Evolutionary conservation across 2,888 invertebrate species (phyloP), one percentile per base, ranked within the genome.

Genomic region (Cordilura impudica): DNA sequence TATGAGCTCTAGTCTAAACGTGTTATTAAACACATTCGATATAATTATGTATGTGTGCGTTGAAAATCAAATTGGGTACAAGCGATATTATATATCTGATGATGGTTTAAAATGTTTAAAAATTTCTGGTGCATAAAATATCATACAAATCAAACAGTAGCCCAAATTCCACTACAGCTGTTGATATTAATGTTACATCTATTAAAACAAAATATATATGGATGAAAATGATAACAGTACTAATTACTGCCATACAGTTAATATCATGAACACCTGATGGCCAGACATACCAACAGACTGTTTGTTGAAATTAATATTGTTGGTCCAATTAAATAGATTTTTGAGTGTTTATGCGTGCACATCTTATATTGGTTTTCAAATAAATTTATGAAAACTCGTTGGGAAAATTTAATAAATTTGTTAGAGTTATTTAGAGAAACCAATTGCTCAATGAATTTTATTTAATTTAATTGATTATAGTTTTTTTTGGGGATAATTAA

Each of bases 71-170:
- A n/a, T n/a, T 39, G n/a, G n/a, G 12, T 39, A 39, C n/a, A 39
- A n/a, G n/a, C n/a, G n/a, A 39, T 35, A 39, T 39, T 39, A 12
- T 39, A n/a, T 39, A n/a, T 12, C 35, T 39, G 35, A 39, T n/a
- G n/a, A 4, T 39, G 35, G 10, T n/a, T 39, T 39, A 39, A 39
- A n/a, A 1, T 39, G 4, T n/a, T 35, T 12, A 8, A 58, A 49
- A 72, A 16, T 78, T 70, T 78, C 69, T 70, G 65, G 65, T 78
- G 69, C 78, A 78, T 65, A 58, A 73, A 73, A 54, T n/a, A n/a
- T n/a, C n/a, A n/a, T 35, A 39, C 61, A 51, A 47, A 63, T 65
- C 49, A 51, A 63, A 63, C 63, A 73, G 78, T 69, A 49, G 14
- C 18, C 12, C 21, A 65, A 70, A 73, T 63, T 69, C 65, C 49